Base-by-base conservation (phyloP, 92 coral and sea anemone species). In the Epizoanthus ramosus region DNA sequence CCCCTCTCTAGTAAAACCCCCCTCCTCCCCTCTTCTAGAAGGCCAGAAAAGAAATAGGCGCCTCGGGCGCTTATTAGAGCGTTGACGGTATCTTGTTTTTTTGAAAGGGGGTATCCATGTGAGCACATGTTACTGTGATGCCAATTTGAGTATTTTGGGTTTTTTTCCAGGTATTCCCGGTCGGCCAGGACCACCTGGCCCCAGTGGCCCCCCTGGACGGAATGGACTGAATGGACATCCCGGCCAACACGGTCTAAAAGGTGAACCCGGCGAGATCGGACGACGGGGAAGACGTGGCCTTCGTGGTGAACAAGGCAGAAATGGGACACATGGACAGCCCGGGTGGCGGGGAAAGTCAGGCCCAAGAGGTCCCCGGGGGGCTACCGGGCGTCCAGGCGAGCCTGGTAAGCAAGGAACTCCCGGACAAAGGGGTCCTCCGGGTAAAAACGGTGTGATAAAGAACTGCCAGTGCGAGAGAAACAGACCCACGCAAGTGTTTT, bases 291-390 rank as follows among this genome's bases (percentile, higher is more conserved):
- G 80, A 5, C 86, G 88, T 57, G 98, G 98, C 60, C 69, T 39
- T 3, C 87, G 91, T 7, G 98, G 98, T 7, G 84, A 43, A 60
- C 81, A 90, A 6, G 98, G 98, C 5, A 61, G 83, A 53, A 91
- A 91, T 72, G 98, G 98, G 17, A 91, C 95, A n/a, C 79, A 93
- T 63, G 98, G 98, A 73, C 21, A 53, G 21, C 95, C 95, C 28
- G 98, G 98, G 3, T 91, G 91, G 95, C 87, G 95, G 59, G 98
- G 98, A 3, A 91, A 91, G 64, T 83, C 88, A 58, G 98, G 98
- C 16, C 95, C 91, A 5, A 76, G 95, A 77, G 98, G 98, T 5
- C 89, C 92, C 18, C 77, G 91, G 80, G 98, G 98, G 2, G 88
- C 93, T 8, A 69, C 23, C 18, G 98, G 98, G 7, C 92, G 88